Evolutionary conservation across 2,888 invertebrate genomes (phyloP).

Genomic region (Acanthosepion esculentum): DNA sequence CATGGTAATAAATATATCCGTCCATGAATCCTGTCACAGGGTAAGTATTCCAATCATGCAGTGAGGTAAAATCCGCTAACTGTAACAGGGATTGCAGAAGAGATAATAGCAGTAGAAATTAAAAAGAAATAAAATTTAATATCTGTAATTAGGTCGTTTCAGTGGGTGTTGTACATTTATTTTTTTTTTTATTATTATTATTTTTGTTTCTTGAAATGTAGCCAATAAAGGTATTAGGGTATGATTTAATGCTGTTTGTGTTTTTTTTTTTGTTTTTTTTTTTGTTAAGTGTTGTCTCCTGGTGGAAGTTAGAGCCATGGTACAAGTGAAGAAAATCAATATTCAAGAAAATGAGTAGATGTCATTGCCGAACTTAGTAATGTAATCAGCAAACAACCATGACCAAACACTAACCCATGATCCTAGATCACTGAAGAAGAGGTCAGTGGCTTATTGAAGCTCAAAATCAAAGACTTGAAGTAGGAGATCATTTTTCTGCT

Average conservation of each 20-base stretch:
- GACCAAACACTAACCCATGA: neutral
- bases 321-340: too few relatives aligned
- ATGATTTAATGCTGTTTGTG: neutral
- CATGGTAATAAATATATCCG: slow-evolving; percentile 8
- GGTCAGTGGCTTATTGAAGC: neutral
- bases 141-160: neutral
- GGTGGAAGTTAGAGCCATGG: too few relatives aligned
- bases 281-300: too few relatives aligned
- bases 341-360: neutral
- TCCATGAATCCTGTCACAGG: slow-evolving; percentile 15
- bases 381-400: neutral
- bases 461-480: neutral
- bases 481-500: neutral
- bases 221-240: neutral
- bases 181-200: neutral
- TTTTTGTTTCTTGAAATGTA: neutral
- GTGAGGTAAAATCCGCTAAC: neutral
- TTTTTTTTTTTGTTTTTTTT: too few relatives aligned
- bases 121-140: neutral
- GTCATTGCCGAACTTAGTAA: neutral
- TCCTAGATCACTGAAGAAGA: neutral
- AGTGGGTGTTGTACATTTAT: neutral
- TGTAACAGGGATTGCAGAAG: neutral
- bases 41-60: slow-evolving; percentile 6
- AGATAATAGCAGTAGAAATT: too few relatives aligned